Base-by-base conservation (phyloP, 1,140 invertebrate genomes). In the Luehdorfia chinensis region DNA sequence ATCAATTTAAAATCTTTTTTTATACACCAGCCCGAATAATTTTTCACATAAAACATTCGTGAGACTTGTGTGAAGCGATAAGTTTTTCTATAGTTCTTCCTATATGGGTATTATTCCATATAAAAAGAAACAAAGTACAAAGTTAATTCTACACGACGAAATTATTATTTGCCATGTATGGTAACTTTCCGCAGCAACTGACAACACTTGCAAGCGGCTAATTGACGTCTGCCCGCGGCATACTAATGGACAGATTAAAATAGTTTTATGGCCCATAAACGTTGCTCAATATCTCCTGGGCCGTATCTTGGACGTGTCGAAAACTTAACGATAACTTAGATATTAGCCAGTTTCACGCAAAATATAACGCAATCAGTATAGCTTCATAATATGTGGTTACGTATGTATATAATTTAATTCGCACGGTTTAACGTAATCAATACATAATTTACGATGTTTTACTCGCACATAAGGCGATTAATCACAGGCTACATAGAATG, bases 211-310 rank as follows among this genome's bases (percentile, higher is more conserved):
- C 39, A 36, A 31, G 41, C 47, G 37, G 28, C 59, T 66, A 73
- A 69, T 73, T 74, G 69, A 60, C 62, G 61, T 43, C 50, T 57
- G 59, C 58, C 64, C 53, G 60, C 55, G 46, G 73, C 73, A 69
- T 72, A 76, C 61, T 72, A 74, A 76, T 76, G 58, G 63, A 33
- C 27, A 45, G 54, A 78, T 78, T 75, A 75, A 78, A 75, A 75
- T 78, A 66, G 69, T 59, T 75, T 78, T 75, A 78, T 74, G 57
- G 67, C 19, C 57, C 61, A 64, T 68, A 71, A 70, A 73, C 65
- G 60, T 66, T 68, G 55, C 59, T 63, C 55, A 55, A 66, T 56
- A 47, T 31, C 23, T 12, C 31, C 16, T 31, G 37, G 9, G n/a
- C 6, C 30, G 15, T 43, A 50, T 21, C 11, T 25, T 9, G 12